Percentiles rank a stretch among this genome's conserved stretches.
These are phyloP conservation scores for Neolamprologus modestus DNA, from an alignment of 2,113 vertebrate genomes.

Conservation along the genomic window DNA sequence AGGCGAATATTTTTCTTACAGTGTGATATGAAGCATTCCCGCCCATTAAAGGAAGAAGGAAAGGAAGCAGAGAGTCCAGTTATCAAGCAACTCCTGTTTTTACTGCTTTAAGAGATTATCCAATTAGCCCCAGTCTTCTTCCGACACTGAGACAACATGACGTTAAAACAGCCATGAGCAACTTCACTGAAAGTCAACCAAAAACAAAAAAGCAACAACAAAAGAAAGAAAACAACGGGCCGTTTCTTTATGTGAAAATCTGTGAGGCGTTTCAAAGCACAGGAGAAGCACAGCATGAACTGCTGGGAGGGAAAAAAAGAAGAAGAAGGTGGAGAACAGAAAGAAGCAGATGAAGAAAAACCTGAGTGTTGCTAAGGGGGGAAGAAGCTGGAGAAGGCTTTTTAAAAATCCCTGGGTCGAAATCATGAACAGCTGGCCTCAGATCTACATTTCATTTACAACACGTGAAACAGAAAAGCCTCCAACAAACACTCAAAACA, in stretches of 20 bases:
- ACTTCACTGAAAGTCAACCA: conserved; percentile 34
- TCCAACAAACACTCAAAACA: not conserved
- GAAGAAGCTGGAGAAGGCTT: not conserved
- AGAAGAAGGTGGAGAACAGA: conserved; percentile 50
- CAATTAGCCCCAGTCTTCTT: conserved; percentile 52
- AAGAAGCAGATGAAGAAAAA: conserved; percentile 67
- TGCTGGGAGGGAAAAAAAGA: conserved; percentile 12
- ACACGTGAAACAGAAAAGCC: not conserved
- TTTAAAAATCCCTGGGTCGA: not conserved
- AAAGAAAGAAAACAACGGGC: not conserved
- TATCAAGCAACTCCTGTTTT: conserved; percentile 23
- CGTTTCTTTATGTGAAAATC: conserved; percentile 27
- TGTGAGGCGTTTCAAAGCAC: conserved; percentile 52
- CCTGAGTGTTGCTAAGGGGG: not conserved
- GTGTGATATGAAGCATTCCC: not conserved
- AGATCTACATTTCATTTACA: not conserved
- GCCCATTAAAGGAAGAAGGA: not conserved
- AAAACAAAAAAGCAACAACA: not conserved
- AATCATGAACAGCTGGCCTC: not conserved
- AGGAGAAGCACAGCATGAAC: conserved; percentile 58
- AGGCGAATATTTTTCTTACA: not conserved
- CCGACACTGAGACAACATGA: conserved; percentile 28
- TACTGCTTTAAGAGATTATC: conserved; percentile 12
- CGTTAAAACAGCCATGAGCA: conserved; percentile 29
- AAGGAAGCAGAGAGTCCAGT: conserved; percentile 27